Evolutionary conservation across 2,797 vertebrate genomes (phyloP).

Genomic region (Gastrophryne carolinensis): DNA sequence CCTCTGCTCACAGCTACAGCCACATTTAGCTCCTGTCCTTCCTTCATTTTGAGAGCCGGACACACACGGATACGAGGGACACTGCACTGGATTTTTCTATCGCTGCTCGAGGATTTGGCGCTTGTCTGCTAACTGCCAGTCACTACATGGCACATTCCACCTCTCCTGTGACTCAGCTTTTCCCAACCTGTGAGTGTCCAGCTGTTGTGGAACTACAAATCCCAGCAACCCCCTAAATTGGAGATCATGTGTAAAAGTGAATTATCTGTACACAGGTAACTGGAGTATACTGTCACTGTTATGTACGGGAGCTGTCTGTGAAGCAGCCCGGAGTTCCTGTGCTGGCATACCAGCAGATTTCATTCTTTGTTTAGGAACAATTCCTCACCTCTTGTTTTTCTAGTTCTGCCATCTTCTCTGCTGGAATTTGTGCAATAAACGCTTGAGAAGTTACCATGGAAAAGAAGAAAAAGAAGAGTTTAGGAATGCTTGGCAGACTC

Average conservation of each 20-base stretch:
- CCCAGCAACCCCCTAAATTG: no score
- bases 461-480: slow-evolving; percentile 32
- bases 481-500: slow-evolving; percentile 8
- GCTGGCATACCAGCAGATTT: background rate
- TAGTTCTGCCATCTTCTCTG: background rate
- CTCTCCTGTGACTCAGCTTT: background rate
- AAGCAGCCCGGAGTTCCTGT: background rate
- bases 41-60: background rate
- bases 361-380: background rate
- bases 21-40: background rate
- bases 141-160: background rate
- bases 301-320: background rate
- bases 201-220: no score
- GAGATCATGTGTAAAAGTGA: background rate
- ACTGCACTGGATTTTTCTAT: background rate
- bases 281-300: background rate
- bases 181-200: no score
- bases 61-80: background rate
- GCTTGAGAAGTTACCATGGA: slow-evolving; percentile 15
- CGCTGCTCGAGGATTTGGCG: background rate
- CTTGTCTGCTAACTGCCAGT: background rate
- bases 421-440: background rate
- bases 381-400: background rate
- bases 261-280: background rate
- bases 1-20: background rate